Evolutionary conservation across 2,888 invertebrate genomes (phyloP), one percentile per base, ranked within the genome.

Genomic region (Phytoseiulus persimilis): DNA sequence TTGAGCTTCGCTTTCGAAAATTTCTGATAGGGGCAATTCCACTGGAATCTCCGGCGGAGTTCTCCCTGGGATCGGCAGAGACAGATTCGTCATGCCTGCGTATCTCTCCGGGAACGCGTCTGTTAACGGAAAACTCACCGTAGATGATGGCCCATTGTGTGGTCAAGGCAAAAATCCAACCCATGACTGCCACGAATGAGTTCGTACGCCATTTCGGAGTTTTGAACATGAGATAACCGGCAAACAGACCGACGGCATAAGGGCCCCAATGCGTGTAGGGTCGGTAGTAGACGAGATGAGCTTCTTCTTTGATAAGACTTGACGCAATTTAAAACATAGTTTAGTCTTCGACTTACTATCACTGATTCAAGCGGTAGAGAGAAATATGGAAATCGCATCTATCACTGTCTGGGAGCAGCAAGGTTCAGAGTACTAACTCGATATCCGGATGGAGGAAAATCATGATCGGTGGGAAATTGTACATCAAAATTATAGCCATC

Each of bases 201-300:
- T 87, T 87, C 5, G 87, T 87, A 32, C 32, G 32, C 87, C 87
- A 87, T 33, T 87, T 87, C 5, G 87, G 87, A 31, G 87, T 87
- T 45, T 87, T 87, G 87, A 32, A 87, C 87, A 91, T 90, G 31
- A 90, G 87, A 83, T 91, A 91, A 5, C 91, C 91, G 0, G 90
- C 90, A 0, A 90, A 90, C 0, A 91, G 83, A 5, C 91, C 91
- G 23, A 91, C 90, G 83, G 90, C 90, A 45, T 91, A 91, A 0
- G 91, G 90, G 0, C 91, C 91, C 33, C 90, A 89, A 83, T 91
- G 91, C 32, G 90, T 90, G 89, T 90, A 91, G 11, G 91, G 91
- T 83, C 90, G 90, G 89, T 90, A 90, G 83, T 90, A 90, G 83
- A 91, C 83, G 14, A 90, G 90, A 28, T 90, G 91, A 32, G 90